Evolutionary conservation across 2,888 invertebrate genomes (phyloP).

Genomic region (Amblyteles armatorius): DNA sequence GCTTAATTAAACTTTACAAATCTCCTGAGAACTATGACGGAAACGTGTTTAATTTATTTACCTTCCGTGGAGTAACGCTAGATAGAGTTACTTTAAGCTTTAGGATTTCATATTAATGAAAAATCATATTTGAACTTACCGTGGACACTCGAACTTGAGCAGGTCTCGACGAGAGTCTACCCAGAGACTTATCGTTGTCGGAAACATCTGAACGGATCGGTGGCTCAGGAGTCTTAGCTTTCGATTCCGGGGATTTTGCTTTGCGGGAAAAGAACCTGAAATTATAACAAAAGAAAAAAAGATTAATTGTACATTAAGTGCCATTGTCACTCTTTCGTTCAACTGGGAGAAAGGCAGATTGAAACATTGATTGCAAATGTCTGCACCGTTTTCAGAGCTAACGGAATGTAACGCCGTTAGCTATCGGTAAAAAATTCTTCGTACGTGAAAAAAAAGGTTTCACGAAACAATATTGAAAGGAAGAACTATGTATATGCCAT

Average conservation of each 20-base stretch:
- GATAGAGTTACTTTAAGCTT: too few species aligned
- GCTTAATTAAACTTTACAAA: too few species aligned
- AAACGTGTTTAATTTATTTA: too few species aligned
- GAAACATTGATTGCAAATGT: too few species aligned
- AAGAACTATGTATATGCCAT: conserved; percentile 8
- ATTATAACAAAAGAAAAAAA: background rate
- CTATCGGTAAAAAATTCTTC: background rate
- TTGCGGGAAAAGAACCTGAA: conserved; percentile 94
- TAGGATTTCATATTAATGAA: conserved; percentile 4
- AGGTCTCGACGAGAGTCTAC: conserved; percentile 76
- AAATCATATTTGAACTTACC: conserved; percentile 73
- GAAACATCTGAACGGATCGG: conserved; percentile 84
- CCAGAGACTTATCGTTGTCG: conserved; percentile 76
- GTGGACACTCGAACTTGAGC: conserved; percentile 83
- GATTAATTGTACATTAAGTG: background rate
- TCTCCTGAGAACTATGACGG: too few species aligned
- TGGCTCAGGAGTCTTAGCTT: conserved; percentile 90
- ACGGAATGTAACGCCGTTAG: background rate
- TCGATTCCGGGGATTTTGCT: conserved; percentile 86
- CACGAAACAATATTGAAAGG: background rate
- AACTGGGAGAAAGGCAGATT: too few species aligned
- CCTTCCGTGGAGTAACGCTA: too few species aligned
- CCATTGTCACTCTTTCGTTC: background rate
- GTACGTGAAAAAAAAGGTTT: background rate
- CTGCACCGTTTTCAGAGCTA: too few species aligned